phyloP scores from a whole-genome alignment of 2,888 invertebrate species.

The Callinectes sapidus region DNA sequence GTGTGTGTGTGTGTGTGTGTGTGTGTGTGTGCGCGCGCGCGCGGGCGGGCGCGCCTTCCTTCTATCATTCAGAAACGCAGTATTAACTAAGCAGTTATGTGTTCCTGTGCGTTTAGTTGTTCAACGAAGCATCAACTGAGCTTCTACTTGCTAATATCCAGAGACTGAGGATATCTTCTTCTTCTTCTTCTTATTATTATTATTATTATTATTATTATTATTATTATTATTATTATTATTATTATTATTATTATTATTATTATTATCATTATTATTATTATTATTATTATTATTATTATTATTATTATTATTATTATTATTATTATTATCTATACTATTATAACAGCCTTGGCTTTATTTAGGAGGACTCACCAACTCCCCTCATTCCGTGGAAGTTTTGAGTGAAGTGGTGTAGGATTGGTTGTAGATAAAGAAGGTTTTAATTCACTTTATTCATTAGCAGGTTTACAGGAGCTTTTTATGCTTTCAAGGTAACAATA shows the following conservation, averaged over 20 bases:
- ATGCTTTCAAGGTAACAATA: background rate
- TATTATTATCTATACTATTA: no score
- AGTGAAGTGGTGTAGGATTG: background rate
- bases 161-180: no score
- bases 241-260: background rate
- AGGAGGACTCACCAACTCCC: background rate
- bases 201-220: background rate
- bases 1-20: constrained; percentile 22
- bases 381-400: background rate
- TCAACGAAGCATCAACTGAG: background rate
- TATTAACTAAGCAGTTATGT: background rate
- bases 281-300: background rate
- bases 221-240: background rate
- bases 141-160: background rate
- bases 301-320: background rate
- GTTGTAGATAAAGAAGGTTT: background rate
- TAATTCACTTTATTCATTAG: background rate
- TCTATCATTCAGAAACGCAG: background rate
- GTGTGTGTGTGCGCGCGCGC: constrained; percentile 21
- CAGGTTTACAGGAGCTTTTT: no score
- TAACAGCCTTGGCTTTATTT: background rate
- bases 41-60: background rate
- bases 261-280: background rate
- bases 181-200: background rate
- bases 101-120: background rate